phyloP scores from a whole-genome alignment of 2,113 vertebrate genomes.

The Rhabdomys dilectus region DNA sequence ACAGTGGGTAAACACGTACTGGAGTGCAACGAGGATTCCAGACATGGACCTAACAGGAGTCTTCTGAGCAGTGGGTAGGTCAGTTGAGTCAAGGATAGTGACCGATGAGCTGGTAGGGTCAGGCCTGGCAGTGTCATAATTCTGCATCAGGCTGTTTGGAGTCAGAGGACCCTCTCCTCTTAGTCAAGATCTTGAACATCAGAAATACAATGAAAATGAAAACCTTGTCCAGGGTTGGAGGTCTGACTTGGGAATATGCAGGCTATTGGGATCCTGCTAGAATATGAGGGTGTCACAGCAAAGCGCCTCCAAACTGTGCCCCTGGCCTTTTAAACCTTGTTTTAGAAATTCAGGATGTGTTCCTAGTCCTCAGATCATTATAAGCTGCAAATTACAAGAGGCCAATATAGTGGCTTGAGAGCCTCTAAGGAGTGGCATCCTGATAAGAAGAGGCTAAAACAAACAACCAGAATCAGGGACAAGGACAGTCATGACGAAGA shows the following conservation, averaged over 20 bases:
- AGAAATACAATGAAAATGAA: conserved; percentile 28
- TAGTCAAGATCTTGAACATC: not conserved
- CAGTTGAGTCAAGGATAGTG: not conserved
- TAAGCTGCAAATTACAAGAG: not conserved
- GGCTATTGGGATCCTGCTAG: not conserved
- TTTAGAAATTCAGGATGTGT: not conserved
- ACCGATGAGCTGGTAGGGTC: not conserved
- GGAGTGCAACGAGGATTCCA: not conserved
- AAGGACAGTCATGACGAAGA: not conserved
- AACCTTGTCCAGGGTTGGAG: not conserved
- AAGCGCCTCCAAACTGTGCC: not conserved
- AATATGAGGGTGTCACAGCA: not conserved
- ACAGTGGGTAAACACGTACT: not conserved
- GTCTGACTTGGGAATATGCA: not conserved
- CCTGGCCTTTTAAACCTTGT: not conserved
- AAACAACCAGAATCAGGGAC: not conserved
- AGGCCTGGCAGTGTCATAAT: not conserved
- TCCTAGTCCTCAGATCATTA: not conserved
- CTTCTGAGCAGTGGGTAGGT: not conserved
- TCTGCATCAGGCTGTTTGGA: not conserved
- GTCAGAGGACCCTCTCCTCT: not conserved
- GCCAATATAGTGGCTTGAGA: not conserved
- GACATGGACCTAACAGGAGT: not conserved
- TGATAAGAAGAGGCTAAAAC: not conserved
- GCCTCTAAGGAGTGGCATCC: not conserved